phyloP scores from a whole-genome alignment of 2,888 invertebrate species.

The Atrina japonica region DNA sequence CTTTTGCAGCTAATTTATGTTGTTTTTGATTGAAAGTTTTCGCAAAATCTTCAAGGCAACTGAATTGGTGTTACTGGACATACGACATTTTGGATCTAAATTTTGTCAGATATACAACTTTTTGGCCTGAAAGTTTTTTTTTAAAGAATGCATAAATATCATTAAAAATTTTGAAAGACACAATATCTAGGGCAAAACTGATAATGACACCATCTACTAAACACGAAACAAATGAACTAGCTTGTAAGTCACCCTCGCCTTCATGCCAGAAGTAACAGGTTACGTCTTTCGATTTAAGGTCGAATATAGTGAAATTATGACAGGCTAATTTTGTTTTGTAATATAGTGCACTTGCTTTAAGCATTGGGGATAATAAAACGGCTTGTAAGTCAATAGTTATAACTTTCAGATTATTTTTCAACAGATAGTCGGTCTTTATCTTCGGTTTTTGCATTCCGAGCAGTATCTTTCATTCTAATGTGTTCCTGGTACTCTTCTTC shows the following conservation, averaged over 20 bases:
- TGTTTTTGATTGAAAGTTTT: too few relatives aligned
- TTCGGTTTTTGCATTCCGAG: constrained; percentile 34
- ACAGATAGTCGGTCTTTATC: constrained; percentile 40
- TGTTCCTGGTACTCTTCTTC: constrained; percentile 44
- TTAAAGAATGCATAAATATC: too few relatives aligned
- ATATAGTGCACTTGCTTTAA: constrained; percentile 50
- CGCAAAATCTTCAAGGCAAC: too few relatives aligned
- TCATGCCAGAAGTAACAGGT: constrained; percentile 54
- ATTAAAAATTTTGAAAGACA: too few relatives aligned
- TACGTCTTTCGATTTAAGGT: constrained; percentile 23
- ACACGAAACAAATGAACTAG: constrained; percentile 40
- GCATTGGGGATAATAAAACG: constrained; percentile 47
- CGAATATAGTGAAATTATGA: constrained; percentile 49
- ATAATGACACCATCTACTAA: too few relatives aligned
- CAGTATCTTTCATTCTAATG: constrained; percentile 38
- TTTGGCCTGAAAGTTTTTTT: too few relatives aligned
- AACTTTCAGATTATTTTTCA: constrained; percentile 30
- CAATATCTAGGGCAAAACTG: too few relatives aligned
- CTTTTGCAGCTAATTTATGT: too few relatives aligned
- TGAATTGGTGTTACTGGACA: too few relatives aligned
- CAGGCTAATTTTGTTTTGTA: constrained; percentile 50
- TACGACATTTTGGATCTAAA: too few relatives aligned
- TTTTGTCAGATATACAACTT: too few relatives aligned
- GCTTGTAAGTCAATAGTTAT: constrained; percentile 46
- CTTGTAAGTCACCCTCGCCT: constrained; percentile 44